Conservation (phyloP, 2,888 invertebrate genomes). For the Elmis aenea region DNA sequence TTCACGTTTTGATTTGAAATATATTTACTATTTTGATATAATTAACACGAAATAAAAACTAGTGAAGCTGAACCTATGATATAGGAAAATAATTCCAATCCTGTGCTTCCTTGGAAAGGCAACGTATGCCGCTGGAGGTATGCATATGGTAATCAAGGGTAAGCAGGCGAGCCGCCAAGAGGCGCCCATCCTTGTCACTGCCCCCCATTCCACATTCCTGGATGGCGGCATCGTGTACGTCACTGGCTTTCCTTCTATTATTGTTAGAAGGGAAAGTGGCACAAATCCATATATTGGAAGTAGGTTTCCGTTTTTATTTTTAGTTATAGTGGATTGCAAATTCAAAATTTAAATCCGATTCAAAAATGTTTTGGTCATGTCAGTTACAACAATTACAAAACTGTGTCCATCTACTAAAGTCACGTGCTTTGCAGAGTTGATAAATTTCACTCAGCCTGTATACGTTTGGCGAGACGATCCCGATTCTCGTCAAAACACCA, state of each 20-base stretch:
- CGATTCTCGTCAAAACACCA: conserved; percentile 84
- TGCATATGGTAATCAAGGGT: conserved; percentile 73
- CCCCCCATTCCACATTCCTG: conserved; percentile 85
- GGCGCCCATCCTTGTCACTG: conserved; percentile 81
- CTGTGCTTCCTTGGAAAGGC: conserved; percentile 70
- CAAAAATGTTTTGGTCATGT: conserved; percentile 23
- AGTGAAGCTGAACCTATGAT: too few relatives aligned
- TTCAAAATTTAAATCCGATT: too few relatives aligned
- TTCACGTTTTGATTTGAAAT: too few relatives aligned
- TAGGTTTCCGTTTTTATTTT: conserved; percentile 51
- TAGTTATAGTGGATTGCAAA: conserved; percentile 1
- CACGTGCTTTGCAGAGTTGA: conserved; percentile 60
- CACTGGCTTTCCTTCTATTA: conserved; percentile 76
- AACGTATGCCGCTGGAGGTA: conserved; percentile 71
- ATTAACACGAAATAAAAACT: too few relatives aligned
- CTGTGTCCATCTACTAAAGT: background rate
- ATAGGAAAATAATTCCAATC: conserved; percentile 28
- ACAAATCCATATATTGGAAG: conserved; percentile 83
- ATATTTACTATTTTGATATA: too few relatives aligned
- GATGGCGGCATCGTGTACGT: conserved; percentile 83
- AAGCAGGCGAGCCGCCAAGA: conserved; percentile 68
- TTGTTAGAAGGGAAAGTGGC: conserved; percentile 74
- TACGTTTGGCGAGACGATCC: conserved; percentile 92
- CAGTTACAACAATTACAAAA: background rate
- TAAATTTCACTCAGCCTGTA: conserved; percentile 91